Percentiles rank a stretch among this genome's conserved stretches.
These are phyloP conservation scores for Oceanodroma tethys DNA, from an alignment of 2,113 vertebrate genomes.

Conservation along the genomic window DNA sequence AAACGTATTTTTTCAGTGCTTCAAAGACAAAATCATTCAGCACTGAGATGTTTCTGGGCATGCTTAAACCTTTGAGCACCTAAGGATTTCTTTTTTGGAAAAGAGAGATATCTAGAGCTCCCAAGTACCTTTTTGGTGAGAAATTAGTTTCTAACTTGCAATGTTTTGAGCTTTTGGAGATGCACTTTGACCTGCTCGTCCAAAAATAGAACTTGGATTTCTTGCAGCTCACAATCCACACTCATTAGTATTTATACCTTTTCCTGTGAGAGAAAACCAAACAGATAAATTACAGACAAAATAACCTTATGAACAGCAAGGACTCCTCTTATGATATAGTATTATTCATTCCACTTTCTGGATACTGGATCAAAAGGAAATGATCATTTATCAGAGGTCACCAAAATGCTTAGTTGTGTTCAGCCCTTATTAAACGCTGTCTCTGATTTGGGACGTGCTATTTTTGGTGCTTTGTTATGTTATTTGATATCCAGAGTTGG, in stretches of 20 bases:
- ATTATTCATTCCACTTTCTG: not conserved
- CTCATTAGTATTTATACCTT: not conserved
- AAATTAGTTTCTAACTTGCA: not conserved
- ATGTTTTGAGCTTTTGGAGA: not conserved
- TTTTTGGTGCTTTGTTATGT: constrained; percentile 1
- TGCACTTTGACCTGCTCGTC: not conserved
- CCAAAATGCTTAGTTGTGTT: not conserved
- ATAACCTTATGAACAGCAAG: not conserved
- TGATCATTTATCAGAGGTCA: not conserved
- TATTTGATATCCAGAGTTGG: not conserved
- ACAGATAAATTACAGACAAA: not conserved
- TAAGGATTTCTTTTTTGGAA: not conserved
- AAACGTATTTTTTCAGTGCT: not conserved
- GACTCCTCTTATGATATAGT: not conserved
- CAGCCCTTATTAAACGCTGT: not conserved
- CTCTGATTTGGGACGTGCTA: not conserved
- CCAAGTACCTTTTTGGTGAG: not conserved
- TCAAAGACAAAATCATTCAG: not conserved
- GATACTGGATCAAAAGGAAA: not conserved
- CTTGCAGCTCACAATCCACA: not conserved
- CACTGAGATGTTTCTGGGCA: not conserved
- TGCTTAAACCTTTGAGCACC: not conserved
- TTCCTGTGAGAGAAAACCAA: not conserved
- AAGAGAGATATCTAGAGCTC: not conserved
- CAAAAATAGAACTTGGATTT: not conserved